phyloP scores from a whole-genome alignment of 1,140 invertebrate genomes.

The Drosophila carrolli region DNA sequence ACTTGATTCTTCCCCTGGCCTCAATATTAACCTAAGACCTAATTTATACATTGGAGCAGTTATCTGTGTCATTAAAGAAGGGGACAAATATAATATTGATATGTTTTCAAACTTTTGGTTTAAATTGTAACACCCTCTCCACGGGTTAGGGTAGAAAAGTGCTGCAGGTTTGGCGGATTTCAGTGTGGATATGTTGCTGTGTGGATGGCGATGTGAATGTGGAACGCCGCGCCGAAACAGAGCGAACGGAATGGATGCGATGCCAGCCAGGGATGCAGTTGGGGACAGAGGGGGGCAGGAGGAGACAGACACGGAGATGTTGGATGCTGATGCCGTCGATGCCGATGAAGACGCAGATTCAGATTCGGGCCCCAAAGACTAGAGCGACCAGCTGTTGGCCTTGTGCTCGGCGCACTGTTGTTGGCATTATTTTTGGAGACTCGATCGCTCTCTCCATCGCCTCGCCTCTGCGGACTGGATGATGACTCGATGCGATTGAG shows the following conservation, averaged over 20 bases:
- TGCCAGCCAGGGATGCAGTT: slow-evolving; percentile 35
- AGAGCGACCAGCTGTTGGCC: slow-evolving; percentile 48
- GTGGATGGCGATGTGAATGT: slow-evolving; percentile 42
- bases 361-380: slow-evolving; percentile 33
- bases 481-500: slow-evolving; percentile 51
- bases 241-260: slow-evolving; percentile 46
- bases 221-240: slow-evolving; percentile 45
- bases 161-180: slow-evolving; percentile 34
- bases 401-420: slow-evolving; percentile 39
- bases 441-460: slow-evolving; percentile 31
- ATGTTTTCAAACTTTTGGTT: background rate
- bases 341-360: slow-evolving; percentile 46
- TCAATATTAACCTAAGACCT: too few relatives aligned
- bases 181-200: slow-evolving; percentile 28
- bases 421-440: slow-evolving; percentile 51
- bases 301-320: slow-evolving; percentile 28
- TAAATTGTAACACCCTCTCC: background rate
- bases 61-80: too few relatives aligned
- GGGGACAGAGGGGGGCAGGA: background rate
- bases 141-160: background rate
- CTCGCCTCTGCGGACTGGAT: slow-evolving; percentile 10
- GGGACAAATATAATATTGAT: too few relatives aligned
- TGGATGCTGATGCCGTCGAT: slow-evolving; percentile 36
- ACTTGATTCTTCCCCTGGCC: too few relatives aligned
- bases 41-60: too few relatives aligned